These are phyloP conservation scores for Caracal caracal DNA, from an alignment of 2,113 vertebrate genomes.

Conservation along the genomic window DNA sequence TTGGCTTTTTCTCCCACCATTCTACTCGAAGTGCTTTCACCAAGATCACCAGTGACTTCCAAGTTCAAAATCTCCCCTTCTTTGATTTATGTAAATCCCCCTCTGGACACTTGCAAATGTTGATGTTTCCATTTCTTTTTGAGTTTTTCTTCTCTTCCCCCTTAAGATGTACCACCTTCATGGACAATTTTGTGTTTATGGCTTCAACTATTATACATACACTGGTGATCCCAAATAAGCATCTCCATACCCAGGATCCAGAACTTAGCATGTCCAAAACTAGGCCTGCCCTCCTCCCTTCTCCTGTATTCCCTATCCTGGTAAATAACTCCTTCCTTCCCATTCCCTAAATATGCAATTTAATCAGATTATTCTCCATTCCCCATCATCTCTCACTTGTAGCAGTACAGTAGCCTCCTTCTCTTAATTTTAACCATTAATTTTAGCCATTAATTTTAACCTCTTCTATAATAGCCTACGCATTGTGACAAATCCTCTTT, in stretches of 20 bases:
- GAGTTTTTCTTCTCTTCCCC: neutral
- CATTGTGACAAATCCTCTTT: neutral
- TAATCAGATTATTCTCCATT: neutral
- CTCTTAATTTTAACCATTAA: neutral
- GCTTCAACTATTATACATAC: neutral
- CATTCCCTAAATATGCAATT: neutral
- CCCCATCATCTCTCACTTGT: neutral
- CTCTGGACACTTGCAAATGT: neutral
- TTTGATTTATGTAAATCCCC: neutral
- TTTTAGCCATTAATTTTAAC: slow-evolving; percentile 31
- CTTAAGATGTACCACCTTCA: neutral
- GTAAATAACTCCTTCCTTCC: neutral
- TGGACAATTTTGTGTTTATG: neutral
- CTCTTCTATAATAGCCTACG: neutral
- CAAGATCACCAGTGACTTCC: neutral
- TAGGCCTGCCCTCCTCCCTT: neutral
- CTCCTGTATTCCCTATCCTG: neutral
- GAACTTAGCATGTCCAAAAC: neutral
- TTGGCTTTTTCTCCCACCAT: neutral
- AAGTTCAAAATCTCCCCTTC: neutral
- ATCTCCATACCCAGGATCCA: neutral
- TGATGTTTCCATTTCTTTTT: neutral
- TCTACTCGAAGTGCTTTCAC: neutral
- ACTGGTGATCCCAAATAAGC: neutral
- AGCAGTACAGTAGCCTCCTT: neutral